phyloP scores from a whole-genome alignment of 2,888 invertebrate species.

The Ceriagrion tenellum region DNA sequence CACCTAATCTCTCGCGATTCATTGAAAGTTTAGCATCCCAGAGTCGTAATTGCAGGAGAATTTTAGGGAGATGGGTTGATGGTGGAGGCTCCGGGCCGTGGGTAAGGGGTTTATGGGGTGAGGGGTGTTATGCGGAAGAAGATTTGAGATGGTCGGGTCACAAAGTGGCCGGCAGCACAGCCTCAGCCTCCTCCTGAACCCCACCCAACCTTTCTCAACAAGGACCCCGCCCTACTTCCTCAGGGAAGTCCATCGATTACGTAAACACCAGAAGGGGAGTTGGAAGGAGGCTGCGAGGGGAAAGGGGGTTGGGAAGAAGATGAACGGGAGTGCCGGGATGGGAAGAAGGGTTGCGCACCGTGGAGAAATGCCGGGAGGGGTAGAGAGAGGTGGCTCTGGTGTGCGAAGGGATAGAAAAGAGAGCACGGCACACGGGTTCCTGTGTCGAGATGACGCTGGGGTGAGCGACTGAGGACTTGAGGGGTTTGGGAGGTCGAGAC shows the following conservation, averaged over 20 bases:
- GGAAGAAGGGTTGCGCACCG: background rate
- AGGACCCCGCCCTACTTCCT: conserved; percentile 31
- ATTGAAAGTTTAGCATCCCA: too few relatives aligned
- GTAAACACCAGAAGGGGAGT: conserved; percentile 23
- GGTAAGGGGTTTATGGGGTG: background rate
- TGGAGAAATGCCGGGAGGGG: background rate
- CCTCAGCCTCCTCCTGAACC: background rate
- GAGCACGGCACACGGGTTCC: background rate
- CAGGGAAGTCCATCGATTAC: conserved; percentile 51
- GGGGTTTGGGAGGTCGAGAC: background rate
- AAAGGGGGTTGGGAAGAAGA: background rate
- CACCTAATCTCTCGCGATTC: too few relatives aligned
- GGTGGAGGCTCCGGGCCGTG: background rate
- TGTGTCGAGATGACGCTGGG: background rate
- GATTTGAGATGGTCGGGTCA: conserved; percentile 26
- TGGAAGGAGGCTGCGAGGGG: background rate
- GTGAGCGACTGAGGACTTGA: background rate
- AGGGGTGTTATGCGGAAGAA: background rate
- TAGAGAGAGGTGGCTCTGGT: too few relatives aligned
- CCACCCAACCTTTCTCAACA: conserved; percentile 17
- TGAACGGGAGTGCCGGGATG: background rate
- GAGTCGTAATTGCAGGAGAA: background rate
- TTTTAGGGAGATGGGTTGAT: background rate
- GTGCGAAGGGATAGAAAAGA: background rate
- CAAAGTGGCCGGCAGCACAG: conserved; percentile 48